These are phyloP conservation scores for Tribolium freemani DNA, from an alignment of 2,888 invertebrate genomes.

Conservation along the genomic window DNA sequence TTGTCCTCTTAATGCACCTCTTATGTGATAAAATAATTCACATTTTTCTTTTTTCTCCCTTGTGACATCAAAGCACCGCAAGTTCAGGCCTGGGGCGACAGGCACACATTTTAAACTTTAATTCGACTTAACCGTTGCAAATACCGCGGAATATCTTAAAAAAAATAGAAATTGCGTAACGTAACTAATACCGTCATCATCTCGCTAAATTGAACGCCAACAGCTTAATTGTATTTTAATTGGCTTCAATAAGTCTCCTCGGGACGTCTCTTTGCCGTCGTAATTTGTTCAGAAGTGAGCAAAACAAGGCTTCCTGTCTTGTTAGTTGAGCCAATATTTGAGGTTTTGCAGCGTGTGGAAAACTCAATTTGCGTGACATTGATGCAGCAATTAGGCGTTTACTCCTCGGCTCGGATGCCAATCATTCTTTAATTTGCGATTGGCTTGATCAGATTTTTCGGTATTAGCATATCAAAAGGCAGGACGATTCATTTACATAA, in stretches of 20 bases:
- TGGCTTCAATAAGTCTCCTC: constrained; percentile 18
- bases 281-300: constrained; percentile 12
- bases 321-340: not conserved
- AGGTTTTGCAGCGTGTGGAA: not conserved
- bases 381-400: constrained; percentile 4
- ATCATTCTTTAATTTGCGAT: constrained; percentile 9
- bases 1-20: not conserved
- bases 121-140: not conserved
- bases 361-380: constrained; percentile 1
- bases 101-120: not conserved
- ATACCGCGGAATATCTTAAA: not conserved
- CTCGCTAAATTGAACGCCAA: constrained; percentile 19
- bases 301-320: constrained; percentile 12
- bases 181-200: constrained; percentile 1
- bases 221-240: constrained; percentile 43
- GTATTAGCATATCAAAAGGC: not conserved
- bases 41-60: not conserved
- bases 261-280: not conserved
- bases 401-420: constrained; percentile 10
- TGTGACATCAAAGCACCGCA: too few relatives aligned
- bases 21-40: not conserved
- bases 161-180: constrained; percentile 13
- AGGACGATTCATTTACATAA: constrained; percentile 18
- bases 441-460: not conserved
- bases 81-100: not conserved